Conservation (phyloP, 1,140 invertebrate species). For the Scaptomyza pallida region DNA sequence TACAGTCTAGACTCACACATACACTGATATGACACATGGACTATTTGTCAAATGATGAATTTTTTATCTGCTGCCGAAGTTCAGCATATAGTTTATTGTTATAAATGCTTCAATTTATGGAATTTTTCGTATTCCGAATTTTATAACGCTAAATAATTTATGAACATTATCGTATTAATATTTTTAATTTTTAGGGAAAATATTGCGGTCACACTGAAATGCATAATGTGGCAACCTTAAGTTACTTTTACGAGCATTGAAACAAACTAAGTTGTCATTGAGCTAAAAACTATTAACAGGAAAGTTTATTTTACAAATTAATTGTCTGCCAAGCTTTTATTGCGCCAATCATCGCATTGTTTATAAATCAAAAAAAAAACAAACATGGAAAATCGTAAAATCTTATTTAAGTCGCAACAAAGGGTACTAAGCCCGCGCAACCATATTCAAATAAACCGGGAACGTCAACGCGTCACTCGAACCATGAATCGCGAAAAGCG, state of each 20-base stretch:
- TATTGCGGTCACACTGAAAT: constrained; percentile 17
- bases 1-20: constrained; percentile 46
- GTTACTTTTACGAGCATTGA: background rate
- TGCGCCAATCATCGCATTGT: background rate
- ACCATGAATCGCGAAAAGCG: constrained; percentile 47
- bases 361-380: background rate
- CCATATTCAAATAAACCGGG: constrained; percentile 42
- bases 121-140: no score
- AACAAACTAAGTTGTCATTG: background rate
- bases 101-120: no score
- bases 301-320: background rate
- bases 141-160: background rate
- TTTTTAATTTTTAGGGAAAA: background rate
- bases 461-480: constrained; percentile 38
- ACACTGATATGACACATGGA: constrained; percentile 20
- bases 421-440: constrained; percentile 38
- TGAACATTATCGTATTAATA: constrained; percentile 10
- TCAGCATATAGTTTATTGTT: no score
- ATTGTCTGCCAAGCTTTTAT: background rate
- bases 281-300: background rate
- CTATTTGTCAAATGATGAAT: constrained; percentile 6
- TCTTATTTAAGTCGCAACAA: constrained; percentile 24
- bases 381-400: constrained; percentile 24
- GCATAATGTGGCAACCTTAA: constrained; percentile 7
- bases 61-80: background rate